These are phyloP conservation scores for Andrena hattorfiana DNA, from an alignment of 2,888 invertebrate genomes.

Conservation along the genomic window DNA sequence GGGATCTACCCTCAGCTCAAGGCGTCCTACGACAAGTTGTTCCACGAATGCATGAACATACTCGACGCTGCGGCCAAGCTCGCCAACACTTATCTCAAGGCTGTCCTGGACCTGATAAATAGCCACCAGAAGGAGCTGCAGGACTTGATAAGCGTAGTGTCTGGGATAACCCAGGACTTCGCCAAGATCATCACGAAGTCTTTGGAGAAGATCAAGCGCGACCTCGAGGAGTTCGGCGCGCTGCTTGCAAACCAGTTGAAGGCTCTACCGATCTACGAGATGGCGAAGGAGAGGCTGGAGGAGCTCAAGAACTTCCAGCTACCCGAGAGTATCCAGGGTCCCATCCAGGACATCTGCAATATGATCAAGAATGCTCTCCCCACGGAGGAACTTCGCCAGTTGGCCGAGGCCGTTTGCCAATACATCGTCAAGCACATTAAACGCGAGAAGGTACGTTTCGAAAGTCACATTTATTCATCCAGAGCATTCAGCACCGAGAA, in stretches of 20 bases:
- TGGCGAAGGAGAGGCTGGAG: slow-evolving; percentile 85
- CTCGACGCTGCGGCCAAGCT: slow-evolving; percentile 85
- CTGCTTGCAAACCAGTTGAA: slow-evolving; percentile 86
- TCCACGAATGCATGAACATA: slow-evolving; percentile 85
- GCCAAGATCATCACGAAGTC: slow-evolving; percentile 81
- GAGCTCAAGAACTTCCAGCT: slow-evolving; percentile 85
- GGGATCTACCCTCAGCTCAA: slow-evolving; percentile 77
- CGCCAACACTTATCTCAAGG: slow-evolving; percentile 85
- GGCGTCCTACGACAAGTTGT: slow-evolving; percentile 82
- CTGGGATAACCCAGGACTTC: slow-evolving; percentile 84
- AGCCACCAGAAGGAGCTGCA: slow-evolving; percentile 89
- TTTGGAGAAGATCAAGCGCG: slow-evolving; percentile 78
- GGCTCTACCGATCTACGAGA: slow-evolving; percentile 86
- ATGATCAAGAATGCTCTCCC: slow-evolving; percentile 88
- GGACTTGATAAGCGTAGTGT: slow-evolving; percentile 86
- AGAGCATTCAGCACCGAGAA: not conserved
- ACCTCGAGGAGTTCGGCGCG: slow-evolving; percentile 84
- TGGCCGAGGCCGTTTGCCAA: slow-evolving; percentile 87
- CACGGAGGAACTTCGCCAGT: slow-evolving; percentile 88
- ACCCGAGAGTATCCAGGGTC: slow-evolving; percentile 86
- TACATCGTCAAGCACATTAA: slow-evolving; percentile 86
- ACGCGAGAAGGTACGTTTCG: slow-evolving; percentile 86
- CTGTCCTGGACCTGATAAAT: slow-evolving; percentile 87
- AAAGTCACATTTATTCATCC: not conserved
- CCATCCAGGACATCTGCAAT: slow-evolving; percentile 87